phyloP scores from a whole-genome alignment of 2,888 invertebrate genomes.

The Boloria euphrosyne region DNA sequence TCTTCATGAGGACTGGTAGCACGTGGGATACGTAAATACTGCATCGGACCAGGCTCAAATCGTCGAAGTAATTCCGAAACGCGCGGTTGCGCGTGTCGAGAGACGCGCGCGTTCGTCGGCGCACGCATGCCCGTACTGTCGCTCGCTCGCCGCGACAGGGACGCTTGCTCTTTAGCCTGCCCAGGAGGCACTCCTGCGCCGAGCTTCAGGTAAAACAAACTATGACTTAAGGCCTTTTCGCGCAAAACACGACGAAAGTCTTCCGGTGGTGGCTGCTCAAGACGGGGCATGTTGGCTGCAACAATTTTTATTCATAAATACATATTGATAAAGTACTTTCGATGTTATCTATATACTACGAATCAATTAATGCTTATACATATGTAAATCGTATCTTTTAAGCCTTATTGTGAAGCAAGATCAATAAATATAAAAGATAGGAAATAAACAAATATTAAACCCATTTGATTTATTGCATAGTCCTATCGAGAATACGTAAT shows the following conservation, averaged over 20 bases:
- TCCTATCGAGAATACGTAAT: conserved; percentile 12
- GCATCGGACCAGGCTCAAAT: conserved; percentile 75
- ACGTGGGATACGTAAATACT: conserved; percentile 74
- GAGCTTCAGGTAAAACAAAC: conserved; percentile 76
- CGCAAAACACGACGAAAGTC: conserved; percentile 77
- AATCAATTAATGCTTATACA: background rate
- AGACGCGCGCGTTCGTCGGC: conserved; percentile 65
- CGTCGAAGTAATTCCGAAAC: conserved; percentile 71
- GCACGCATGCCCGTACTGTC: conserved; percentile 69
- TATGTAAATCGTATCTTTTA: too few relatives aligned
- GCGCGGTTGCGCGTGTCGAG: conserved; percentile 68
- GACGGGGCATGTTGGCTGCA: conserved; percentile 61
- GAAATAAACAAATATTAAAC: conserved; percentile 4
- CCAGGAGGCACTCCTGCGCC: conserved; percentile 62
- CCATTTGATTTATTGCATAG: conserved; percentile 16
- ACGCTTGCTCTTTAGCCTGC: conserved; percentile 48
- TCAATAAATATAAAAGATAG: background rate
- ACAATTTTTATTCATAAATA: conserved; percentile 3
- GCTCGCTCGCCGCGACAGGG: conserved; percentile 43
- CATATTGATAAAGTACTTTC: background rate
- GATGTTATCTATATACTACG: background rate
- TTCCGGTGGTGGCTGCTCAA: conserved; percentile 66
- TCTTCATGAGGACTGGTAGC: conserved; percentile 70
- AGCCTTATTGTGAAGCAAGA: too few relatives aligned
- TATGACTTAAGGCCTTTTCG: conserved; percentile 77